Evolutionary conservation across 1,140 invertebrate species (phyloP).

Genomic region (Homalodisca vitripennis): DNA sequence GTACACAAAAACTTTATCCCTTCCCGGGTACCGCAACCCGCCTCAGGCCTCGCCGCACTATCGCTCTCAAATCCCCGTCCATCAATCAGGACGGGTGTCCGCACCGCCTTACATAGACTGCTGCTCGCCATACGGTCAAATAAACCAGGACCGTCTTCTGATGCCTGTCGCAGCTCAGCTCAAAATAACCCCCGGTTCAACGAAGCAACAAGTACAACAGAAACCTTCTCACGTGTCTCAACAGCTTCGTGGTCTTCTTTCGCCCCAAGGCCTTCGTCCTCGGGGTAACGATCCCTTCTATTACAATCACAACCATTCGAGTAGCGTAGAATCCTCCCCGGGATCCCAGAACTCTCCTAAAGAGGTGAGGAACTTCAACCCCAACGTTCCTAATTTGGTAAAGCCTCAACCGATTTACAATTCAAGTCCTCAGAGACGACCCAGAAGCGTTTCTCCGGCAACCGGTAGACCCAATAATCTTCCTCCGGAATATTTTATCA

Average conservation of each 20-base stretch:
- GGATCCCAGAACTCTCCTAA: slow-evolving; percentile 21
- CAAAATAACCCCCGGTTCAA: background rate
- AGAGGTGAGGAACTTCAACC: background rate
- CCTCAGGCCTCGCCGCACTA: background rate
- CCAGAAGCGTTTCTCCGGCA: slow-evolving; percentile 29
- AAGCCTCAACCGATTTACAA: slow-evolving; percentile 33
- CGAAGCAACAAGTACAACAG: background rate
- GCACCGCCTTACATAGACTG: slow-evolving; percentile 30
- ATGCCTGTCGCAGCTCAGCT: slow-evolving; percentile 15
- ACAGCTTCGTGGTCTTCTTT: slow-evolving; percentile 17
- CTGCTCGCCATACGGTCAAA: slow-evolving; percentile 8
- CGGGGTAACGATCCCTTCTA: slow-evolving; percentile 9
- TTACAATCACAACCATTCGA: slow-evolving; percentile 28
- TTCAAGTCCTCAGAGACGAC: slow-evolving; percentile 27
- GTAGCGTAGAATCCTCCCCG: slow-evolving; percentile 15
- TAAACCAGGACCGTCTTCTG: background rate
- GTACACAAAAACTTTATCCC: background rate
- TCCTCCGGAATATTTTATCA: slow-evolving; percentile 26
- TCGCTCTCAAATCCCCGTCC: slow-evolving; percentile 18
- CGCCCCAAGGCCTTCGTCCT: slow-evolving; percentile 1
- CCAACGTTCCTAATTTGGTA: background rate
- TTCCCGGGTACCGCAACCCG: slow-evolving; percentile 20
- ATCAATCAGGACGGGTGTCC: slow-evolving; percentile 29
- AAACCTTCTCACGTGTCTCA: slow-evolving; percentile 17
- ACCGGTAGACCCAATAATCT: background rate